Percentiles rank a stretch among this genome's conserved stretches.
Evolutionary conservation across 1,140 invertebrate genomes (phyloP).

Genomic region (Microplitis mediator): DNA sequence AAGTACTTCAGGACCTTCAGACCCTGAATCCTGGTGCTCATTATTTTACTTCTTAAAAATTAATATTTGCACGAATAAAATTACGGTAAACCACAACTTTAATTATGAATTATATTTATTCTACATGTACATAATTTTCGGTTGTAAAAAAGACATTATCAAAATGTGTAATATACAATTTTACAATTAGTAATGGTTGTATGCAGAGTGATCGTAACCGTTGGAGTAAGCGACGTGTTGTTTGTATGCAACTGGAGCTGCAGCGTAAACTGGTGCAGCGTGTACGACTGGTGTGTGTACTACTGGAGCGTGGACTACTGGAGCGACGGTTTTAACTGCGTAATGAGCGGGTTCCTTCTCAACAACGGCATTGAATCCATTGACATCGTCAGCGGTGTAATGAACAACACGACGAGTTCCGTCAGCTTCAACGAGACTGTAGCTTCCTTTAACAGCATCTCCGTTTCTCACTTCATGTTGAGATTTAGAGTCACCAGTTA

Average conservation of each 20-base stretch:
- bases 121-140: no score
- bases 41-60: no score
- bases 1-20: no score
- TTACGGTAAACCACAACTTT: no score
- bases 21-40: no score
- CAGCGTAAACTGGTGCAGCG: constrained; percentile 12
- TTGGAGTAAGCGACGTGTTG: no score
- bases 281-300: neutral
- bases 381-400: constrained; percentile 18
- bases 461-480: constrained; percentile 30
- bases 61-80: no score
- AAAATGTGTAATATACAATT: no score
- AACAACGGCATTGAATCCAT: constrained; percentile 27
- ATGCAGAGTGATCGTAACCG: no score
- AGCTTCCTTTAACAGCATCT: constrained; percentile 29
- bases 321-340: neutral
- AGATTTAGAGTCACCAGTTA: constrained; percentile 32
- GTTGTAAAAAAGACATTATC: no score
- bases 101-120: no score
- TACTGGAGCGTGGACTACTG: neutral
- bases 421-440: constrained; percentile 26
- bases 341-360: constrained; percentile 7
- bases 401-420: constrained; percentile 16
- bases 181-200: no score
- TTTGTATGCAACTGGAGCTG: neutral